Conservation (phyloP, 2,113 vertebrate species). For the Anarrhichthys ocellatus region DNA sequence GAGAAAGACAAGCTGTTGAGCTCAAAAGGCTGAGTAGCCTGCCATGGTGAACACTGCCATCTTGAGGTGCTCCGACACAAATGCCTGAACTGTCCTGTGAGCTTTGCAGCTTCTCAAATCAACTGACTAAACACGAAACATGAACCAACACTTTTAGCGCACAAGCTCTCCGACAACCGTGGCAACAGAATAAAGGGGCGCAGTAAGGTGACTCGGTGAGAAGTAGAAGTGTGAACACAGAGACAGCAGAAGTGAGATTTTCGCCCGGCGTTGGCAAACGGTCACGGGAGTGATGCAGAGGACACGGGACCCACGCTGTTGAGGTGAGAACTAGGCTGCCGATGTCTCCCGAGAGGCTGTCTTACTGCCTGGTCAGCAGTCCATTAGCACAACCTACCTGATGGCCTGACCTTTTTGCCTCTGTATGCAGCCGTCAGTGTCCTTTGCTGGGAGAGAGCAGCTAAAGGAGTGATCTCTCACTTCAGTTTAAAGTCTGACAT, state of each 20-base stretch:
- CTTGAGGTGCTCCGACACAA: constrained; percentile 85
- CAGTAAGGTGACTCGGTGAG: background rate
- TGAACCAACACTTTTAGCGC: background rate
- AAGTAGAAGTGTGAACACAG: constrained; percentile 16
- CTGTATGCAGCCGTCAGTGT: constrained; percentile 60
- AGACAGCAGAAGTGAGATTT: constrained; percentile 21
- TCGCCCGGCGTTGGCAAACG: constrained; percentile 3
- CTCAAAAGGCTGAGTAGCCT: constrained; percentile 59
- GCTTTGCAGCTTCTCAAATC: constrained; percentile 16
- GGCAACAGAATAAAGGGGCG: background rate
- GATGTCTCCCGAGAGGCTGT: constrained; percentile 64
- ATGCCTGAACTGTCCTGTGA: constrained; percentile 50
- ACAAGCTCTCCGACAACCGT: background rate
- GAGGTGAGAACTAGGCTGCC: constrained; percentile 67
- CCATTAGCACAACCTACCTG: constrained; percentile 73
- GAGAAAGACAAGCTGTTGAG: constrained; percentile 54
- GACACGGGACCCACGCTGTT: constrained; percentile 28
- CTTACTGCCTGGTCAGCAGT: constrained; percentile 75
- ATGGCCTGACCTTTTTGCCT: constrained; percentile 70
- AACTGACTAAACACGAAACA: background rate
- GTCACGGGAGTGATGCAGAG: constrained; percentile 40
- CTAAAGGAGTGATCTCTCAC: constrained; percentile 72
- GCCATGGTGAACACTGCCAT: constrained; percentile 93
- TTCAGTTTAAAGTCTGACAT: constrained; percentile 72
- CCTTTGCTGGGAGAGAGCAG: constrained; percentile 56